Conservation (phyloP, 2,113 vertebrate genomes). For the Malaclemys terrapin region DNA sequence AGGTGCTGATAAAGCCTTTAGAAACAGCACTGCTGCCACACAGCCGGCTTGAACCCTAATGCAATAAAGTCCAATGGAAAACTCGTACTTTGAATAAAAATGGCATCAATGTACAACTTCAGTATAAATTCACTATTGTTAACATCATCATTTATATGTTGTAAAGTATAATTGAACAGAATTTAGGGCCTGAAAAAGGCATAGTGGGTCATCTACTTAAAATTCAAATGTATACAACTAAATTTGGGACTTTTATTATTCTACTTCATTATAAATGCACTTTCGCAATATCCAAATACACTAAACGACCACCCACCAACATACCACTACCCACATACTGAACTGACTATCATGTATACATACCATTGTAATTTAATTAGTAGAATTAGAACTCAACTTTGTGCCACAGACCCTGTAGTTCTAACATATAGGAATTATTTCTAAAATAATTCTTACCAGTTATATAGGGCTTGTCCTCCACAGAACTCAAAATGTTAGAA, state of each 20-base stretch:
- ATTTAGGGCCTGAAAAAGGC: neutral
- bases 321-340: neutral
- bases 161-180: neutral
- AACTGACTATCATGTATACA: neutral
- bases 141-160: neutral
- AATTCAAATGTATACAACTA: neutral
- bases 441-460: neutral
- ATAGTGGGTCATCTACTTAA: neutral
- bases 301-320: neutral
- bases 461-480: neutral
- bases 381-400: neutral
- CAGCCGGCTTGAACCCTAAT: constrained; percentile 12
- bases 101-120: no score
- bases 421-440: neutral
- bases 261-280: neutral
- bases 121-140: neutral
- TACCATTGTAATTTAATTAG: neutral
- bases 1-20: neutral
- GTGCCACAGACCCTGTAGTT: neutral
- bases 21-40: neutral
- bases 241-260: neutral
- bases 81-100: neutral
- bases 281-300: neutral
- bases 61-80: constrained; percentile 5
- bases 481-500: neutral